Conservation (phyloP, 2,797 vertebrate genomes). For the Chanos chanos region DNA sequence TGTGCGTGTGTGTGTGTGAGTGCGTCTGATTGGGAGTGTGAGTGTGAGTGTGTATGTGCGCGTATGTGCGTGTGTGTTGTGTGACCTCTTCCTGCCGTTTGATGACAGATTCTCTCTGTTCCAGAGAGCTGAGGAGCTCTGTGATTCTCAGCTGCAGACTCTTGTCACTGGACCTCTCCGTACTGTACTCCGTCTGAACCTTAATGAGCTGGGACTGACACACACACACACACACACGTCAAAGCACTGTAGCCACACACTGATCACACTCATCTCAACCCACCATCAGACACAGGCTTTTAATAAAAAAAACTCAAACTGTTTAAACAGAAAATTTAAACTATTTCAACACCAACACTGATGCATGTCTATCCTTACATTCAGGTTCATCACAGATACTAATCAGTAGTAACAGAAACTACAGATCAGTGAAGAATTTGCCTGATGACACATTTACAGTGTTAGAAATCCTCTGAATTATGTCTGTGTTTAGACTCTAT, state of each 20-base stretch:
- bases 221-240: constrained; percentile 10
- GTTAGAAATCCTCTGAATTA: no score
- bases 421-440: no score
- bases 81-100: constrained; percentile 84
- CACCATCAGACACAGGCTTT: not conserved
- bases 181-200: constrained; percentile 75
- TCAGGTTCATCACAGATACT: no score
- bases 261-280: not conserved
- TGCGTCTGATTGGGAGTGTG: no score
- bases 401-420: not conserved
- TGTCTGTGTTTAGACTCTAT: no score
- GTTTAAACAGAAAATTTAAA: no score
- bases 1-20: no score
- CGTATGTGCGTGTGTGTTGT: not conserved
- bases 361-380: no score
- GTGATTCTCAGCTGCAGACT: constrained; percentile 82
- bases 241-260: not conserved
- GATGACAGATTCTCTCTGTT: constrained; percentile 82
- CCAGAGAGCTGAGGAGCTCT: constrained; percentile 76
- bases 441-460: no score
- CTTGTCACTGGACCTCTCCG: constrained; percentile 67
- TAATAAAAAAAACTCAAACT: no score
- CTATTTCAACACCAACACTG: no score
- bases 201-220: constrained; percentile 73
- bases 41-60: not conserved